A percentile compares a stretch with the other conserved stretches of the same genome.
Evolutionary conservation across 2,113 vertebrate genomes (phyloP).

Genomic region (Phainopepla nitens): DNA sequence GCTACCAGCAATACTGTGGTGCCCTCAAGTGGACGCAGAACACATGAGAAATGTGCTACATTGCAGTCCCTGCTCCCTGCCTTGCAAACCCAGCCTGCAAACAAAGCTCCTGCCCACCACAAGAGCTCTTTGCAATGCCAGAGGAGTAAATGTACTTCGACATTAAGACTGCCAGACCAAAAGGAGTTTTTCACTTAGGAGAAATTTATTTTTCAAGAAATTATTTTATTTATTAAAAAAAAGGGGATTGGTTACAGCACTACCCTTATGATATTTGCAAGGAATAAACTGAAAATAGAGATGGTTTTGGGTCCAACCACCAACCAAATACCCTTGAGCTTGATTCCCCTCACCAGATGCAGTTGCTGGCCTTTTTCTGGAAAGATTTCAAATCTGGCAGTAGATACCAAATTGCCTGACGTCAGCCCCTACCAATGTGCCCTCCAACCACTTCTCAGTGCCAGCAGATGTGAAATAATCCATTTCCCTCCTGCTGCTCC

Average conservation of each 20-base stretch:
- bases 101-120: rapidly evolving
- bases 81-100: not conserved
- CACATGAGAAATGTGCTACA: rapidly evolving
- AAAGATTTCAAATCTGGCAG: not conserved
- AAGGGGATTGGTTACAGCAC: not conserved
- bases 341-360: not conserved
- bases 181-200: not conserved
- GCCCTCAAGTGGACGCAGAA: constrained; percentile 47
- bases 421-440: not conserved
- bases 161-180: not conserved
- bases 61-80: rapidly evolving
- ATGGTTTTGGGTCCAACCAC: not conserved
- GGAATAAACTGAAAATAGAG: not conserved
- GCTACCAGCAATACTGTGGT: not conserved
- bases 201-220: not conserved
- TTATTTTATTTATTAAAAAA: not conserved
- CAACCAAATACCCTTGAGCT: not conserved
- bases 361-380: not conserved
- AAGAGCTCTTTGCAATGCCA: not conserved
- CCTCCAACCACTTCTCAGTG: not conserved
- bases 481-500: not conserved
- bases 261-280: not conserved
- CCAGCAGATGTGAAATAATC: not conserved
- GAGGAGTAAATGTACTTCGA: not conserved
- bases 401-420: not conserved